Evolutionary conservation across 2,113 vertebrate species (phyloP), one percentile per base, ranked within the genome.

Genomic region (Ptilorrhoa leucosticta): DNA sequence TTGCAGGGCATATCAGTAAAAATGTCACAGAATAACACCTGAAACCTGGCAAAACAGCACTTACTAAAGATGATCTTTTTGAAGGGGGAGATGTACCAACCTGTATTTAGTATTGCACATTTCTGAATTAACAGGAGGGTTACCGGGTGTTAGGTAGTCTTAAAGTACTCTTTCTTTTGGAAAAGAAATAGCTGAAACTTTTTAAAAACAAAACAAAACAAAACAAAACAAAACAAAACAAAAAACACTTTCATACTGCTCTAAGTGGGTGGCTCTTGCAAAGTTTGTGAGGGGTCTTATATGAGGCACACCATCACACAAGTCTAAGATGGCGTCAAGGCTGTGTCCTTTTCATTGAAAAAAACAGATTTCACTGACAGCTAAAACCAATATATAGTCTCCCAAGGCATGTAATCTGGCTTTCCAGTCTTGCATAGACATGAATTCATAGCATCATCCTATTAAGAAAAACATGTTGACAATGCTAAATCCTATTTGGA

Each of bases 391-490:
- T 77, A 83, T 37, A 70, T 30, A 47, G 42, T 83, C 89, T 93
- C 80, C 47, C 0, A 19, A 82, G 92, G 77, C 68, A 78, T 39
- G n/a, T 94, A 92, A 97, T 97, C 94, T 94, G 90, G 35, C 58
- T 94, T 96, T 77, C 33, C 50, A 70, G 79, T 92, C 86, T 86
- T 95, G 68, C 90, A 93, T 66, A 48, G 93, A 71, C 76, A 56
- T 61, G 90, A 94, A 79, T 95, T 95, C 60, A 66, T 83, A 89
- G 88, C 60, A 83, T 97, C 96, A 95, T 93, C 90, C 90, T 95
- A 89, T 97, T 96, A 95, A 89, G 86, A 66, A 93, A 93, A 93
- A 77, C 94, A 94, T 96, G 92, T 96, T 96, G 96, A 93, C 90
- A 92, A 89, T 66, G 66, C 80, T 95, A 95, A 97, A 96, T 96